Base-by-base conservation (phyloP, 30 jellyfish, hydroid and myxozoan species). In the Chironex yamaguchii region DNA sequence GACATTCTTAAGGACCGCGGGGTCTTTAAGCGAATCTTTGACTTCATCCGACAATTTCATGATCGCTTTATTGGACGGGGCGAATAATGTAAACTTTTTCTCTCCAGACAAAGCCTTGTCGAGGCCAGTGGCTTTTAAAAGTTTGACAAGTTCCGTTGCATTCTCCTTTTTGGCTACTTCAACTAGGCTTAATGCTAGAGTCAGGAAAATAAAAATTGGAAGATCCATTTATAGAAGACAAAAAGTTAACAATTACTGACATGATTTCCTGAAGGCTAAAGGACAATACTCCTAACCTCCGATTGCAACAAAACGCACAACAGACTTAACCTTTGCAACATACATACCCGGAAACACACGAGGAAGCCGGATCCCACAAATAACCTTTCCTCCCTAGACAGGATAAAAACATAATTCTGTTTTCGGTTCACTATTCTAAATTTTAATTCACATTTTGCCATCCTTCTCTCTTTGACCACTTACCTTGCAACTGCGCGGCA, bases 61-160 rank as follows among this genome's bases (percentile, higher is more conserved):
- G 80, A 75, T 20, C 22, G 96, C 96, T n/a, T 63, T 78, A 24
- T 86, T 90, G 12, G 85, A 21, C 12, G 96, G 96, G 26, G 96
- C 96, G 32, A 86, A 86, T 32, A 86, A 27, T 30, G 96, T 86
- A 29, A 71, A 86, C 28, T 75, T 76, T 42, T 68, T 70, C 34
- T 80, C 23, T 3, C 67, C 90, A 4, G 68, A 54, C 36, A 86
- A 51, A 51, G 76, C 12, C 2, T 85, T 29, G n/a, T 70, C 29
- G 25, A 86, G 72, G 0, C 96, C 96, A 1, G 83, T 52, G 33
- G 66, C 79, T 34, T 86, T 76, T 52, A 86, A 73, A 0, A 86
- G 71, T 1, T 49, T 50, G 0, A 80, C 36, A 36, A 86, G 67
- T 29, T 62, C 32, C 34, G 29, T 29, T 0, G 96, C 96, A 2